Evolutionary conservation across 2,797 vertebrate species (phyloP), one percentile per base, ranked within the genome.

Genomic region (Pipistrellus pipistrellus): DNA sequence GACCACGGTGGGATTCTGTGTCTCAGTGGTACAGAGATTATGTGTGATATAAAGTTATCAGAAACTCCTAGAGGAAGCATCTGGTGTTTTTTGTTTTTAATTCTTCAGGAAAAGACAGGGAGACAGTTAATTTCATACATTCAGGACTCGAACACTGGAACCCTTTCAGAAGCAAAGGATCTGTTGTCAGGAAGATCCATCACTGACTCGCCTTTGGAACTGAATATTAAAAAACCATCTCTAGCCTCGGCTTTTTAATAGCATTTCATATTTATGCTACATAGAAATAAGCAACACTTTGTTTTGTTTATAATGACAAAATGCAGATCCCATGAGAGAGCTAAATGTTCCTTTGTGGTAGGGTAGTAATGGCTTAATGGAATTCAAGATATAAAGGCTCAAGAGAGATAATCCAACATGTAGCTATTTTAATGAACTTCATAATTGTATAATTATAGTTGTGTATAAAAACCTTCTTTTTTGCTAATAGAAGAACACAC

Each of bases 401-500:
- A 81, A 88, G 41, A 84, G 27, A 85, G 21, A 69, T 62, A 93
- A 71, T 62, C 12, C 32, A 95, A 69, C 12, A 21, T 41, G 30
- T 44, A 68, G 27, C 35, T 84, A 76, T 85, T 96, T 92, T 76
- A 95, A 94, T 72, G 69, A 91, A 59, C 23, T 55, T 94, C 7
- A 59, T 84, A 95, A 90, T 78, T 89, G 41, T 92, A 13, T 84
- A 89, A 92, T 76, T 83, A 93, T 62, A 20, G 7, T 85, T 91
- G 15, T 69, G 0, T 76, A 35, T 71, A 85, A 90, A 90, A 93
- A 4, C 4, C 20, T 57, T 69, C n/a, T 88, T 94, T 12, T 57
- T 90, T 95, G 38, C 38, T 72, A 76, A 72, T n/a, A 90, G 35
- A 93, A 57, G 25, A 59, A 69, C 46, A 86, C 10, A 81, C 41